Evolutionary conservation across 2,113 vertebrate species (phyloP), one percentile per base, ranked within the genome.

Genomic region (Cheirogaleus medius): DNA sequence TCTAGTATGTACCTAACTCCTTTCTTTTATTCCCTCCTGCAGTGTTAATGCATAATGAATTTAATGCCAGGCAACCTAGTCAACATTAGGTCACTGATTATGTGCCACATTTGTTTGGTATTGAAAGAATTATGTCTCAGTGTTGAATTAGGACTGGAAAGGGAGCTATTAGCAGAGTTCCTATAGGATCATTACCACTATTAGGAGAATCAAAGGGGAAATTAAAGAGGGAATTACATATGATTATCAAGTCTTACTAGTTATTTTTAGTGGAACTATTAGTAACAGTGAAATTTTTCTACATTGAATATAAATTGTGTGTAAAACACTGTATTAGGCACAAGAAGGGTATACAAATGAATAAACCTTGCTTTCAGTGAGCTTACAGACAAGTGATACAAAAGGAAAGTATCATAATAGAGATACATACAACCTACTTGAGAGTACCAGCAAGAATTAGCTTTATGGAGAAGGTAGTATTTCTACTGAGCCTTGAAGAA

Each of bases 251-350:
- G 34, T 92, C 49, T 86, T 90, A 39, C 8, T 76, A 83, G 47
- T 85, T 81, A 68, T 80, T 78, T 73, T 89, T 84, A 71, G 34
- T 80, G 37, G 34, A 39, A 14, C 29, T 77, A 2, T 82, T 81
- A 90, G 42, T 94, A 91, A 88, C 80, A 68, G 52, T 95, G 52
- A 96, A 49, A n/a, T 78, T 84, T 92, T 77, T 76, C 49, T 81
- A 3, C 71, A 52, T 25, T 92, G 18, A 92, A 25, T 80, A 58
- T 77, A 71, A 90, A 69, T 83, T 96, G 14, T 95, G 27, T 90
- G 3, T 87, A 91, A 88, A 94, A 80, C 17, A 90, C 37, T 87
- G 7, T 63, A 25, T 20, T 78, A 47, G 54, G 29, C 34, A 90
- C 58, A 34, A 12, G 63, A 60, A 47, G 18, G 25, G 64, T 96